These are phyloP conservation scores for Noctua fimbriata DNA, from an alignment of 2,888 invertebrate species.

Conservation along the genomic window DNA sequence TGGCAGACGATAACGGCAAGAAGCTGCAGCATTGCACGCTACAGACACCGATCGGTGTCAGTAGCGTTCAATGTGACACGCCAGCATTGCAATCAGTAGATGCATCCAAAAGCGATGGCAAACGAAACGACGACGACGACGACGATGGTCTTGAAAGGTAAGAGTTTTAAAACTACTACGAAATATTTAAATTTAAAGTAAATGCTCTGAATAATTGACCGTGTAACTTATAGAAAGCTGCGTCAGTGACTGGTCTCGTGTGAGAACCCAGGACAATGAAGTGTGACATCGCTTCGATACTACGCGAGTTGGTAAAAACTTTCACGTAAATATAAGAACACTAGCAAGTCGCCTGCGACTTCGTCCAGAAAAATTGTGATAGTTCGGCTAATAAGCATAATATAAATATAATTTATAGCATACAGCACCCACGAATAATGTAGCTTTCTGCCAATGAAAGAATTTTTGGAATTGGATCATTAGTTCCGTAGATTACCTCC, in stretches of 20 bases:
- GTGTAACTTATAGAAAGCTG: not conserved
- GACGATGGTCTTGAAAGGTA: not conserved
- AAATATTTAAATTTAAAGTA: not conserved
- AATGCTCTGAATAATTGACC: not conserved
- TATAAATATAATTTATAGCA: too few species aligned
- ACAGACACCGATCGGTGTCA: not conserved
- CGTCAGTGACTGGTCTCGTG: not conserved
- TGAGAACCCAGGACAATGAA: not conserved
- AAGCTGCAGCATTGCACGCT: too few species aligned
- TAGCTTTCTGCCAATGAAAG: too few species aligned
- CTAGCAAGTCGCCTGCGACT: too few species aligned
- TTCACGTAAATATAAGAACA: not conserved
- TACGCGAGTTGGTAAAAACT: not conserved
- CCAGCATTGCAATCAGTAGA: not conserved
- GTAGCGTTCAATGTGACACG: not conserved
- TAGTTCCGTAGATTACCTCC: too few species aligned
- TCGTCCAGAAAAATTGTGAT: too few species aligned
- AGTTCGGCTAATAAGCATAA: too few species aligned
- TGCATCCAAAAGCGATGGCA: not conserved
- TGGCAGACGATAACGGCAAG: not conserved
- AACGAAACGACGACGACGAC: too few species aligned
- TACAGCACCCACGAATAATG: too few species aligned
- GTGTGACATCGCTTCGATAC: not conserved
- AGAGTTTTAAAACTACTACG: not conserved
- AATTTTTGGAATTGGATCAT: too few species aligned